Evolutionary conservation across 2,888 invertebrate genomes (phyloP), one percentile per base, ranked within the genome.

Genomic region (Linnaemya vulpina): DNA sequence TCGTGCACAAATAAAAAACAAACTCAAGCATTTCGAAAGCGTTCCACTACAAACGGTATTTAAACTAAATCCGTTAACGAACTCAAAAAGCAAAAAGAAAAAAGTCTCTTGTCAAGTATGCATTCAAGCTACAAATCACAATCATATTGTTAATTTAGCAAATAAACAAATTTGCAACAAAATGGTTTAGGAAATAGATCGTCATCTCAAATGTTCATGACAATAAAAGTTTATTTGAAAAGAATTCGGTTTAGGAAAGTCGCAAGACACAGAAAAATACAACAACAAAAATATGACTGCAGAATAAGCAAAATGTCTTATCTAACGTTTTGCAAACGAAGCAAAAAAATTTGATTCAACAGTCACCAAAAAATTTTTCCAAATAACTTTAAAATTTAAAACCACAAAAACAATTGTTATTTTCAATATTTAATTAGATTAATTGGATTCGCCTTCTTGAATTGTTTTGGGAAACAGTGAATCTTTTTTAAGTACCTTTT

Each of bases 1-100:
- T 49, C 17, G 15, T 25, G 67, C 9, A n/a, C 49, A 80, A 80
- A 73, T 43, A 80, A 55, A 17, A 65, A 38, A 80, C 55, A 17
- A 65, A 38, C 63, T 68, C 68, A 77, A 70, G 68, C 15, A 25
- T 35, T 20, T 9, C 9, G 10, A 38, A 60, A 49, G 46, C 15
- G 30, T 60, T 62, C n/a, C 13, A 58, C 15, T 67, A 46, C 43
- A 65, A 76, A 53, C 7, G 30, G 43, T 60, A 53, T 62, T 68
- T 30, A 51, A 63, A 43, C 13, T 15, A 51, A 68, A 49, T 60
- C 46, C 13, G n/a, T 17, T 67, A 49, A 58, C n/a, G 60, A 75
- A 40, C 7, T 51, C 3, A 46, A 25, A 30, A 40, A 20, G 17
- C 20, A 20, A 20, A 10, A 58, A 38, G 0, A 38, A 67, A 46